These are phyloP conservation scores for Hydropsyche tenuis DNA, from an alignment of 1,140 invertebrate species.

Conservation along the genomic window DNA sequence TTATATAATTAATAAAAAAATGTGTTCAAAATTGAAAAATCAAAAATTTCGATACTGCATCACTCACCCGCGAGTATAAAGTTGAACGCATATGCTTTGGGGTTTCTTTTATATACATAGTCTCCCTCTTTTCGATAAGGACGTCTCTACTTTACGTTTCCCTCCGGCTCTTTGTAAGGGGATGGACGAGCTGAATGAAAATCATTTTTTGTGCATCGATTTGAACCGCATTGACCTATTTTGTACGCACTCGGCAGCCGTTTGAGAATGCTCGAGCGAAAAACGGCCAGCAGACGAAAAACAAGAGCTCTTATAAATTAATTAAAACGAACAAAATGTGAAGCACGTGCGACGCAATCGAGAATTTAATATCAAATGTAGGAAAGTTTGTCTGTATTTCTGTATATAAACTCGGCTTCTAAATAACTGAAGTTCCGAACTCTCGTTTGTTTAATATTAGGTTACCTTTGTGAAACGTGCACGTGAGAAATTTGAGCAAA, in stretches of 20 bases:
- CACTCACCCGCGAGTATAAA: too few species aligned
- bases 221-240: conserved; percentile 3
- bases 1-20: too few species aligned
- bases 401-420: too few species aligned
- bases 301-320: not conserved
- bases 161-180: conserved; percentile 8
- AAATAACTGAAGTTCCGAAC: too few species aligned
- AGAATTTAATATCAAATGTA: too few species aligned
- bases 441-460: too few species aligned
- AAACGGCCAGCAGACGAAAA: not conserved
- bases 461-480: too few species aligned
- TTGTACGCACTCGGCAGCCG: not conserved
- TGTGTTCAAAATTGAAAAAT: too few species aligned
- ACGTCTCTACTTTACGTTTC: not conserved
- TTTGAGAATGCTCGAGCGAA: not conserved
- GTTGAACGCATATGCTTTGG: not conserved
- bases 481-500: too few species aligned
- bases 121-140: conserved; percentile 2
- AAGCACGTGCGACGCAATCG: too few species aligned
- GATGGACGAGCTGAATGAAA: not conserved
- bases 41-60: too few species aligned
- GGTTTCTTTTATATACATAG: conserved; percentile 1
- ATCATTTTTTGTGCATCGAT: not conserved
- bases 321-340: not conserved
- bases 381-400: too few species aligned